Evolutionary conservation across 2,888 invertebrate genomes (phyloP).

Genomic region (Urechis unicinctus): DNA sequence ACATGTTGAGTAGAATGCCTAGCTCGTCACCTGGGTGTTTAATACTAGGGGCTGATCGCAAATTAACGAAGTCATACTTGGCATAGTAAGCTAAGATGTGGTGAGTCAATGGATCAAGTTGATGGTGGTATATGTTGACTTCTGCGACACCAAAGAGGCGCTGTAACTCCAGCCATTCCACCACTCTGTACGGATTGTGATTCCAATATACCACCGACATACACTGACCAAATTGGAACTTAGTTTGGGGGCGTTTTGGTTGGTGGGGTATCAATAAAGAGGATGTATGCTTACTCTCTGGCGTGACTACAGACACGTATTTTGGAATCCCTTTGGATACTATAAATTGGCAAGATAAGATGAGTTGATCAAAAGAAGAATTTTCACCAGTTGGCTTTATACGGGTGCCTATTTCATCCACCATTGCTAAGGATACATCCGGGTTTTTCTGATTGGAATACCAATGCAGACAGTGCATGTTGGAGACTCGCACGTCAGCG

Average conservation of each 20-base stretch:
- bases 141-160: conserved; percentile 14
- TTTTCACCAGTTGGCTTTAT: conserved; percentile 1
- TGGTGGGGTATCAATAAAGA: conserved; percentile 7
- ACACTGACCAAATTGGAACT: conserved; percentile 17
- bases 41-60: conserved; percentile 2
- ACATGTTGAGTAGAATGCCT: conserved; percentile 17
- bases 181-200: conserved; percentile 11
- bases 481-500: not conserved
- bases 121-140: conserved; percentile 11
- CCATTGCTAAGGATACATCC: not conserved
- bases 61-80: conserved; percentile 8
- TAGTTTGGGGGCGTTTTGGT: conserved; percentile 1
- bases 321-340: not conserved
- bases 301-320: conserved; percentile 12
- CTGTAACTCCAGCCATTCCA: conserved; percentile 19
- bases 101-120: conserved; percentile 3
- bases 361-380: conserved; percentile 6
- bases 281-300: not conserved
- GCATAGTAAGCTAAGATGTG: conserved; percentile 7
- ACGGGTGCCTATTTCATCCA: conserved; percentile 5
- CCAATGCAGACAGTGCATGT: conserved; percentile 13
- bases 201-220: conserved; percentile 17
- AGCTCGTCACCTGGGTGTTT: conserved; percentile 1
- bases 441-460: conserved; percentile 3
- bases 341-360: conserved; percentile 10